A percentile compares a stretch with the other conserved stretches of the same genome.
These are phyloP conservation scores for Andrena chrysosceles DNA, from an alignment of 2,888 invertebrate species.

Conservation along the genomic window DNA sequence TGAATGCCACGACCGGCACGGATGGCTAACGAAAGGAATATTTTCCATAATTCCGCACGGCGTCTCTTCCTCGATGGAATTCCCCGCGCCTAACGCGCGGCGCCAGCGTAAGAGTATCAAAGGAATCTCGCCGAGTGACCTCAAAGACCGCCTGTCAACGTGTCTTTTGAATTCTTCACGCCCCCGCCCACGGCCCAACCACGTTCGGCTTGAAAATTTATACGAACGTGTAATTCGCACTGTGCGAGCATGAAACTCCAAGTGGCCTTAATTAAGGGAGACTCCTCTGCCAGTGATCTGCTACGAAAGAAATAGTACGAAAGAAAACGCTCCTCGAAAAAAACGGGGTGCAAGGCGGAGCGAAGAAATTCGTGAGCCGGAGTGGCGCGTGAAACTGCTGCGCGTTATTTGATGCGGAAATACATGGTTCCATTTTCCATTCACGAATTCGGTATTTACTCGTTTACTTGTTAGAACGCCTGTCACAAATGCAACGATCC, in stretches of 20 bases:
- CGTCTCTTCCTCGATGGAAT: slow-evolving; percentile 45
- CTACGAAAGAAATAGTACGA: background rate
- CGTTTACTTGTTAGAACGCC: background rate
- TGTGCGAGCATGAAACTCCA: background rate
- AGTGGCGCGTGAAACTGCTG: background rate
- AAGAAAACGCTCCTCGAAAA: no score
- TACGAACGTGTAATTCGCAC: background rate
- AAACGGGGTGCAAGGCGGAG: background rate
- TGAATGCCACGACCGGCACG: slow-evolving; percentile 33
- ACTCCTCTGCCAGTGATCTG: background rate
- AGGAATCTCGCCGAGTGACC: slow-evolving; percentile 5
- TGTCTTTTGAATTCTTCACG: slow-evolving; percentile 9
- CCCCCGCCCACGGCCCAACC: background rate
- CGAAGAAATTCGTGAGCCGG: background rate
- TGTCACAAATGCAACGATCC: slow-evolving; percentile 1
- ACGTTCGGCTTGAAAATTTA: slow-evolving; percentile 1
- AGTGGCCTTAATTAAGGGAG: slow-evolving; percentile 11
- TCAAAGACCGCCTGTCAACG: slow-evolving; percentile 47
- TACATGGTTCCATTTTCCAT: background rate
- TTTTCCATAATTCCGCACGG: slow-evolving; percentile 55
- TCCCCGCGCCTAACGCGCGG: slow-evolving; percentile 22
- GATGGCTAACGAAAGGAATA: slow-evolving; percentile 57
- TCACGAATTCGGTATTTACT: background rate
- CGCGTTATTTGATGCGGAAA: background rate
- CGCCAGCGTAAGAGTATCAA: slow-evolving; percentile 20